These are phyloP conservation scores for Spodoptera litura DNA, from an alignment of 1,140 invertebrate genomes.

Conservation along the genomic window DNA sequence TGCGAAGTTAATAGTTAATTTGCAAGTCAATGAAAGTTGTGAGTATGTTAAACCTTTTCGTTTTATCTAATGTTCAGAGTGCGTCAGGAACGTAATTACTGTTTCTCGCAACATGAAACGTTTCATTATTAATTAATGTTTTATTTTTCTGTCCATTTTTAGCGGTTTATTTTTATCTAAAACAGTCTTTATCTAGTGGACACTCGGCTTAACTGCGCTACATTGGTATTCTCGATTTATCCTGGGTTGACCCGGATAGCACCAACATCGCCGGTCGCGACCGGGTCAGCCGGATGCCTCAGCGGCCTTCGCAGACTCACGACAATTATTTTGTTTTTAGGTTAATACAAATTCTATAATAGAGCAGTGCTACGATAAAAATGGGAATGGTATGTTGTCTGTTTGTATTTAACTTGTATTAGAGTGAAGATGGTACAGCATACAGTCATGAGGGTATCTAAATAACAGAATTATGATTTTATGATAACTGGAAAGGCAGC, in stretches of 20 bases:
- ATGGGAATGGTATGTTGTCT: too few species aligned
- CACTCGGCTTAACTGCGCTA: constrained; percentile 42
- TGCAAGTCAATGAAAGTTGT: constrained; percentile 7
- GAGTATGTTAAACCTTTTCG: constrained; percentile 11
- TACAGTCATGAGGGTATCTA: too few species aligned
- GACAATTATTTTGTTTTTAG: constrained; percentile 56
- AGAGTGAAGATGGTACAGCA: too few species aligned
- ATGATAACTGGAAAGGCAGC: too few species aligned
- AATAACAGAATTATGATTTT: too few species aligned
- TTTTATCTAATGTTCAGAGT: neutral
- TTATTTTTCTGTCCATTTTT: neutral
- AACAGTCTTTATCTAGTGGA: constrained; percentile 43
- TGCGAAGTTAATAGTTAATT: constrained; percentile 37
- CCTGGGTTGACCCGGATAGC: constrained; percentile 81
- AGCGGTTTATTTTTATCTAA: neutral
- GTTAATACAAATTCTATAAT: constrained; percentile 39
- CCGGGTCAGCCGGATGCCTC: constrained; percentile 76
- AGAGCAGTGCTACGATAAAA: neutral
- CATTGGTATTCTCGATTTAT: constrained; percentile 41
- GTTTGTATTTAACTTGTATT: too few species aligned
- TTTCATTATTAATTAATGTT: neutral
- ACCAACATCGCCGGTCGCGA: constrained; percentile 79
- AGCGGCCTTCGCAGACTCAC: constrained; percentile 62
- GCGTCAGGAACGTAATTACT: too few species aligned
- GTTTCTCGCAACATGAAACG: neutral